Evolutionary conservation across 2,113 vertebrate genomes (phyloP), one percentile per base, ranked within the genome.

Genomic region (Perognathus longimembris): DNA sequence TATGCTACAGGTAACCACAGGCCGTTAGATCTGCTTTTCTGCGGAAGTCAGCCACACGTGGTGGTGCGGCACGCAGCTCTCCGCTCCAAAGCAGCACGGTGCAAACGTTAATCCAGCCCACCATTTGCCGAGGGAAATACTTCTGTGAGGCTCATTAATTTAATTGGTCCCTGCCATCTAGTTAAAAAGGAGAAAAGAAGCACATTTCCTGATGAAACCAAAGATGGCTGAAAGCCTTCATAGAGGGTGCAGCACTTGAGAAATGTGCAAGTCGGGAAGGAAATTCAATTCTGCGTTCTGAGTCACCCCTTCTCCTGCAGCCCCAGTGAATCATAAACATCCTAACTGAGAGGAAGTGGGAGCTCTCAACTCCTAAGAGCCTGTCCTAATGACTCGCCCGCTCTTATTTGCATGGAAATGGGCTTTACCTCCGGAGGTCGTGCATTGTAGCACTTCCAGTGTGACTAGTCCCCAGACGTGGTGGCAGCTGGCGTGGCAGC

Each of bases 141-240:
- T 97, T 95, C 92, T 79, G 94, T 96, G 96, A 97, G 95, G 71
- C 91, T 98, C 96, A 97, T 98, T 98, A 97, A 97, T 98, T 98
- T 98, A 97, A 98, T 97, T 96, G 96, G 96, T 97, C 97, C 95
- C 97, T 97, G 97, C 96, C 97, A 98, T 97, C 97, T 95, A 97
- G 94, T 98, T 97, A 95, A 95, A 97, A 97, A 94, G 77, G 70
- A 97, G 92, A 79, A 93, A 94, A 94, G 93, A 96, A 96, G 91
- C 97, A 61, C 73, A 57, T 79, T 59, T 96, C 73, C 94, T 97
- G 95, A 97, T 92, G 97, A 97, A 97, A 94, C 92, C 83, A 26
- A 93, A 91, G 91, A 38, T 66, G 95, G 91, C 73, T 93, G 90
- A 90, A 96, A 97, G 88, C 64, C 50, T 24, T n/a, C 50, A 85